A percentile compares a stretch with the other conserved stretches of the same genome.
Evolutionary conservation across 2,797 vertebrate genomes (phyloP).

Genomic region (Halcyon badia): DNA sequence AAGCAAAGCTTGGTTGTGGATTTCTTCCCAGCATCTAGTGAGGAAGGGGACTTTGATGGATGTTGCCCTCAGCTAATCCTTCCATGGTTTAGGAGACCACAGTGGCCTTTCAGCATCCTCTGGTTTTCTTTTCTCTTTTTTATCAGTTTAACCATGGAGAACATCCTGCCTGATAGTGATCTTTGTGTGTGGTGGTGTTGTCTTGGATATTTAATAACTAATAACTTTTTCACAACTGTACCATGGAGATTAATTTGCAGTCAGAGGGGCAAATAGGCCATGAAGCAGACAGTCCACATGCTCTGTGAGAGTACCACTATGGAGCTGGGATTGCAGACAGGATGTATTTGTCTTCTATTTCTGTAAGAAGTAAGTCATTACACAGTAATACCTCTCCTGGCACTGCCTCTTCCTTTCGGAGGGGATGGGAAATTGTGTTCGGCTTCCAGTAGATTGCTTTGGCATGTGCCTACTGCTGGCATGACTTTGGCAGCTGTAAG

Average conservation of each 20-base stretch:
- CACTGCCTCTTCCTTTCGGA: not conserved
- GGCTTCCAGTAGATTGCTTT: slow-evolving; percentile 1
- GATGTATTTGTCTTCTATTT: not conserved
- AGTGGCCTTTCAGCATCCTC: not conserved
- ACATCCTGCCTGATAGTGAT: not conserved
- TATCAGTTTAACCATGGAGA: not conserved
- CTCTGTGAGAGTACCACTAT: not conserved
- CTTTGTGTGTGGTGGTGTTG: not conserved
- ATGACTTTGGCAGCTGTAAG: not conserved
- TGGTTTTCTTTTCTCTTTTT: not conserved
- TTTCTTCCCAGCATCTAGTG: not conserved
- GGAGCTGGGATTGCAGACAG: not conserved
- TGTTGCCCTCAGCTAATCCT: not conserved
- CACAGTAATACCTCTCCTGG: not conserved
- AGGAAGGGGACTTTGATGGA: not conserved
- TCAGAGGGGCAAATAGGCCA: not conserved
- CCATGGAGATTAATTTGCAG: not conserved
- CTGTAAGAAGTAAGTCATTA: not conserved
- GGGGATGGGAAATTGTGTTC: not conserved
- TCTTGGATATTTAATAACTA: not conserved
- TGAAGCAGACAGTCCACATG: not conserved
- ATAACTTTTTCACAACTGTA: not conserved
- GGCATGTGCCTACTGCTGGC: not conserved
- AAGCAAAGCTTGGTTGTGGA: not conserved
- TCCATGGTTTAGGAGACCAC: not conserved